Percentiles rank a stretch among this genome's conserved stretches.
These are phyloP conservation scores for Bubo scandiacus DNA, from an alignment of 2,113 vertebrate genomes.

Conservation along the genomic window DNA sequence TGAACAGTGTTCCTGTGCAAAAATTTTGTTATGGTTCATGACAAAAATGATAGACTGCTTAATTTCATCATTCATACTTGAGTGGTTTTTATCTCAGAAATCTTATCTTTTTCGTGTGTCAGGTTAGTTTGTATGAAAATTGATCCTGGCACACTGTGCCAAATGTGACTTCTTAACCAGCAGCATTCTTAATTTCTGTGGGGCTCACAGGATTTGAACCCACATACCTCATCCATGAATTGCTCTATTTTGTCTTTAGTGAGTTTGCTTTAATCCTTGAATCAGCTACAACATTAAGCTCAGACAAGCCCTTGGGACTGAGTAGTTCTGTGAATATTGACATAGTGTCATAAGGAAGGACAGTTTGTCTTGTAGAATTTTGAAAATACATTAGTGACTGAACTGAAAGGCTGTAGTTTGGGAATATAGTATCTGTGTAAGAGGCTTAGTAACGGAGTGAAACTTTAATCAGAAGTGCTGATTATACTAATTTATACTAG, in stretches of 20 bases:
- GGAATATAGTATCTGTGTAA: background rate
- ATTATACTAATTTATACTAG: background rate
- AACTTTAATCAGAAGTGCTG: background rate
- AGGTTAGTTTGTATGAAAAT: background rate
- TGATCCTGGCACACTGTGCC: background rate
- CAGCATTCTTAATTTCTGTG: background rate
- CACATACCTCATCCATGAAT: background rate
- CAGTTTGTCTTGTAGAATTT: background rate
- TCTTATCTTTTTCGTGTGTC: background rate
- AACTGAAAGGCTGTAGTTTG: background rate
- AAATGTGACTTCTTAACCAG: background rate
- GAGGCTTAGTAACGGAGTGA: background rate
- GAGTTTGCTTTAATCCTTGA: background rate
- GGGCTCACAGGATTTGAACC: background rate
- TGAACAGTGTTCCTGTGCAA: background rate
- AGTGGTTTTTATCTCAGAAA: background rate
- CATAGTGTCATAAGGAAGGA: background rate
- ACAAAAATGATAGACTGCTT: background rate
- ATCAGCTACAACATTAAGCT: background rate
- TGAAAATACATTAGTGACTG: background rate
- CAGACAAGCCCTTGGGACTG: background rate
- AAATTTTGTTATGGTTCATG: background rate
- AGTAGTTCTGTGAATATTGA: background rate
- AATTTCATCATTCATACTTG: background rate
- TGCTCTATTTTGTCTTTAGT: background rate